These are phyloP conservation scores for Scomber scombrus DNA, from an alignment of 2,113 vertebrate species.

Conservation along the genomic window DNA sequence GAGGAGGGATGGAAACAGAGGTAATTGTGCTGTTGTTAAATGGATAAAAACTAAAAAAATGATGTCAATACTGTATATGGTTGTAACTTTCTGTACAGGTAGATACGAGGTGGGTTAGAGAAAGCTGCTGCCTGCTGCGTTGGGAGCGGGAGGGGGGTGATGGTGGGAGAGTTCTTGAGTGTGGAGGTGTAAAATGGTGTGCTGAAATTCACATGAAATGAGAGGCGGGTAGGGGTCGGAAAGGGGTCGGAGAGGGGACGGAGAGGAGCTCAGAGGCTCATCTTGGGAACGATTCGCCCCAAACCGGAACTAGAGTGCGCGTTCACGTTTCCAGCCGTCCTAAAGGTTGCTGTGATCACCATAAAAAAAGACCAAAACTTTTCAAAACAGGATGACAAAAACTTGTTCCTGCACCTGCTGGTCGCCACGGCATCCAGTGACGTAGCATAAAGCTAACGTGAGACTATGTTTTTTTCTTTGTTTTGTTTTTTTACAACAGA, in stretches of 20 bases:
- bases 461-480: neutral
- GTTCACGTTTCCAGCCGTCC: constrained; percentile 17
- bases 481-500: constrained; percentile 13
- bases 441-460: constrained; percentile 46
- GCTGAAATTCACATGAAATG: constrained; percentile 65
- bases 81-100: constrained; percentile 75
- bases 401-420: constrained; percentile 28
- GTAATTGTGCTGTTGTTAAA: constrained; percentile 73
- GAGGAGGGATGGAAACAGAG: constrained; percentile 66
- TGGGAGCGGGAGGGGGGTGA: neutral
- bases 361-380: constrained; percentile 17
- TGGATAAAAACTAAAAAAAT: constrained; percentile 51
- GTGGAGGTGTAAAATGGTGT: constrained; percentile 71
- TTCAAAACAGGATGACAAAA: neutral
- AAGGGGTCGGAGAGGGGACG: constrained; percentile 5
- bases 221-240: constrained; percentile 16
- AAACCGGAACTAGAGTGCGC: neutral
- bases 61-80: constrained; percentile 81
- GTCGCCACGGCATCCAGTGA: constrained; percentile 37
- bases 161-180: constrained; percentile 19
- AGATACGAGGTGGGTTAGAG: constrained; percentile 65
- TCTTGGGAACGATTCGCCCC: neutral
- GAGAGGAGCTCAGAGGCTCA: constrained; percentile 17
- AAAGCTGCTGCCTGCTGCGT: constrained; percentile 39
- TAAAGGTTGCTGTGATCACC: constrained; percentile 3